Evolutionary conservation across 2,113 vertebrate species (phyloP).

Genomic region (Aplodontia rufa): DNA sequence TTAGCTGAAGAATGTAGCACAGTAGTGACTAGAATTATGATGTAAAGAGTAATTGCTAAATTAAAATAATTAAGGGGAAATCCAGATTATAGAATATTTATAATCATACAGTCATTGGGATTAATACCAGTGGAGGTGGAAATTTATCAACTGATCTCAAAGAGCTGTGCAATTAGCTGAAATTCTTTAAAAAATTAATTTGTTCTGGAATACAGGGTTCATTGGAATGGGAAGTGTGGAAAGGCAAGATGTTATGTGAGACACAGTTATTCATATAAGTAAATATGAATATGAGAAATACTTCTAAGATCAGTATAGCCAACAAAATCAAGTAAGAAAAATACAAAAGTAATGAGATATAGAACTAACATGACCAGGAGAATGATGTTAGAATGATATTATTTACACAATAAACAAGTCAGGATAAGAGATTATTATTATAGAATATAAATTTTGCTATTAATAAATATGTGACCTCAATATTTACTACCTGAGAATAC

Average conservation of each 20-base stretch:
- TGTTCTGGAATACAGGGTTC: background rate
- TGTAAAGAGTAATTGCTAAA: background rate
- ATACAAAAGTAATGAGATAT: background rate
- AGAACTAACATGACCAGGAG: background rate
- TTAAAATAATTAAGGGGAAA: background rate
- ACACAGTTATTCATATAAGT: background rate
- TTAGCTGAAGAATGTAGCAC: background rate
- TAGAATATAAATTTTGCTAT: no score
- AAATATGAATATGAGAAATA: background rate
- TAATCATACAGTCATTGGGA: background rate
- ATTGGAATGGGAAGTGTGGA: background rate
- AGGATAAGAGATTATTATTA: no score
- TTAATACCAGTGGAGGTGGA: background rate
- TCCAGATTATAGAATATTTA: background rate
- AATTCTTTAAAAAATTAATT: background rate
- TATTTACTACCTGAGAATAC: no score
- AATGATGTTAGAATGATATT: background rate
- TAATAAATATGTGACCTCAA: no score
- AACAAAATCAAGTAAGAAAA: background rate
- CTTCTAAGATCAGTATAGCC: background rate
- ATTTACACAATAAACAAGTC: no score
- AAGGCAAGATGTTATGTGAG: background rate
- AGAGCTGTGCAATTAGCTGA: background rate
- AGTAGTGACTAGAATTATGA: background rate
- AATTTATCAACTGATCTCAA: background rate